These are phyloP conservation scores for Nestor notabilis DNA, from an alignment of 2,113 vertebrate genomes.

Conservation along the genomic window DNA sequence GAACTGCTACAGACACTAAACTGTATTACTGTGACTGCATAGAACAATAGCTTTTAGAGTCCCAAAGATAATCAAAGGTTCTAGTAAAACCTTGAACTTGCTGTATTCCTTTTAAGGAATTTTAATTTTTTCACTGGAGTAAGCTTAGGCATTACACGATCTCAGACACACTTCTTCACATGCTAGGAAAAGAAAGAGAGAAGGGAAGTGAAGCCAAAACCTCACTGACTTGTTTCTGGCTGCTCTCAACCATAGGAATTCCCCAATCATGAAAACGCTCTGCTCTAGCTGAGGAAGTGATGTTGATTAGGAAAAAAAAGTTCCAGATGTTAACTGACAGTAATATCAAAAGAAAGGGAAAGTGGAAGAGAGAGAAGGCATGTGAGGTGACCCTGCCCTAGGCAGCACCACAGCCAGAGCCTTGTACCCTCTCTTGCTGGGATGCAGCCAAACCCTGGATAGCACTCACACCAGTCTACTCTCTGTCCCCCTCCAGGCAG, in stretches of 20 bases:
- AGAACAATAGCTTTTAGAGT: not conserved
- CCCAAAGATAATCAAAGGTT: not conserved
- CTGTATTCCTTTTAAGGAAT: not conserved
- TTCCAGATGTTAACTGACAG: slow-evolving; percentile 64
- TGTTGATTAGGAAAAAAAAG: slow-evolving; percentile 20
- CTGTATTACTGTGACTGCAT: fast-evolving
- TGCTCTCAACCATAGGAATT: slow-evolving; percentile 56
- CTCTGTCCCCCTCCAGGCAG: not conserved
- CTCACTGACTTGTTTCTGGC: slow-evolving; percentile 41
- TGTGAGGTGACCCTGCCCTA: slow-evolving; percentile 11
- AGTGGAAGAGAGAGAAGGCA: not conserved
- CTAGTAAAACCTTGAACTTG: not conserved
- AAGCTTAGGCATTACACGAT: not conserved
- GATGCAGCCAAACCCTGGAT: not conserved
- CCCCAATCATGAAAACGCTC: slow-evolving; percentile 33
- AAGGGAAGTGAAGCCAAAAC: slow-evolving; percentile 36
- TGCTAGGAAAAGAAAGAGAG: not conserved
- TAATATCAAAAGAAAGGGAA: not conserved
- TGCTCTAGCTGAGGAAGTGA: slow-evolving; percentile 41
- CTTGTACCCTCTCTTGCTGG: not conserved
- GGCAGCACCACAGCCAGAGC: not conserved
- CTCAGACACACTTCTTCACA: slow-evolving; percentile 38
- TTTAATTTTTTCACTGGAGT: not conserved
- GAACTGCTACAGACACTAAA: not conserved
- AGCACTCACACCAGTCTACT: not conserved